Base-by-base conservation (phyloP, 2,888 invertebrate species). In the Anthrax anthrax region DNA sequence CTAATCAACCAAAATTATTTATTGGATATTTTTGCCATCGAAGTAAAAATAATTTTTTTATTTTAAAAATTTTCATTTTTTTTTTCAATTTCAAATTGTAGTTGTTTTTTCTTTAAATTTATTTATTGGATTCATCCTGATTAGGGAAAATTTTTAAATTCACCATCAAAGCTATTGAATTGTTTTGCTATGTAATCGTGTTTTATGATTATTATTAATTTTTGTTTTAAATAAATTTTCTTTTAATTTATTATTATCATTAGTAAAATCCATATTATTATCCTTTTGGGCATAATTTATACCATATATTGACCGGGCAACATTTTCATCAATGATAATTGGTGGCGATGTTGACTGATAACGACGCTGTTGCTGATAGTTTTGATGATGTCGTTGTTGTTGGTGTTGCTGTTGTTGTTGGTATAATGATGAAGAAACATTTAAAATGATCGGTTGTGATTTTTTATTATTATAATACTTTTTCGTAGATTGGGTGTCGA, bases 401-500 rank as follows among this genome's bases (percentile, higher is more conserved):
- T n/a, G n/a, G n/a, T n/a, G n/a, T n/a, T n/a, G 23, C 5, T 23
- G 8, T 4, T 23, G 8, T 23, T 23, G 23, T 23, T 32, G 29
- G 9, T 12, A 12, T 12, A 36, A 37, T 16, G 36, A 37, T 13
- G 16, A 41, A 36, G 16, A 41, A 40, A 40, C 45, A 19, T 19
- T 29, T 40, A 41, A 18, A 27, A 46, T 27, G 8, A 17, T 17
- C 36, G 41, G 41, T 19, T 41, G 23, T n/a, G 27, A 37, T 40
- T 40, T 46, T 41, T 37, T 46, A n/a, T n/a, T n/a, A n/a, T n/a
- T n/a, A 41, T 46, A 41, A 46, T 46, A 42, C 41, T 42, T 46
- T 37, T 17, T 46, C 10, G 46, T 23, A 18, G 37, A 2, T 12
- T 46, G 29, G n/a, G 37, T 42, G 19, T 40, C 41, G 36, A 36